Evolutionary conservation across 1,140 invertebrate genomes (phyloP).

Genomic region (Dendroctonus valens): DNA sequence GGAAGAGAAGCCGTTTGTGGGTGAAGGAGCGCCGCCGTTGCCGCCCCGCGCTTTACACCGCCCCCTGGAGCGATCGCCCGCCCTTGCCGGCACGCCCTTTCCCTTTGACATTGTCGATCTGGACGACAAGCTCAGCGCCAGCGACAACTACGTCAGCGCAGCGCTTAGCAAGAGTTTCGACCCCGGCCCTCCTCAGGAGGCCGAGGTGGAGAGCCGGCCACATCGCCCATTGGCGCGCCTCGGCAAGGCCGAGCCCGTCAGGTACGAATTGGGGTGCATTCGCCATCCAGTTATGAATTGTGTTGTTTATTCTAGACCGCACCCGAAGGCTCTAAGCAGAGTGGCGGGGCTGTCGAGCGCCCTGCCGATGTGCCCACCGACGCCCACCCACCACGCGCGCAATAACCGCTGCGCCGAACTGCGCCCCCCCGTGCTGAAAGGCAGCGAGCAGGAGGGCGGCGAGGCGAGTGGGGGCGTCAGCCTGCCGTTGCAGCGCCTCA

Average conservation of each 20-base stretch:
- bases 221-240: slow-evolving; percentile 32
- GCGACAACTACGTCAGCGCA: slow-evolving; percentile 67
- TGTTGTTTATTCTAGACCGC: slow-evolving; percentile 51
- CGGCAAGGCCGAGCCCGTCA: slow-evolving; percentile 8
- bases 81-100: slow-evolving; percentile 49
- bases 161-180: slow-evolving; percentile 55
- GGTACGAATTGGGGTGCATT: background rate
- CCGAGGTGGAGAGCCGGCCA: slow-evolving; percentile 19
- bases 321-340: slow-evolving; percentile 58
- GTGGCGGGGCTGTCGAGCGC: slow-evolving; percentile 43
- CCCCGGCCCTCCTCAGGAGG: slow-evolving; percentile 47
- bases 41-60: slow-evolving; percentile 57
- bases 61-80: slow-evolving; percentile 63
- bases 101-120: slow-evolving; percentile 54
- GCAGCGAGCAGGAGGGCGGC: slow-evolving; percentile 42
- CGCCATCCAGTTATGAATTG: background rate
- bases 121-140: slow-evolving; percentile 62
- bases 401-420: slow-evolving; percentile 57
- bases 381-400: slow-evolving; percentile 77
- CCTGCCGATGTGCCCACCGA: slow-evolving; percentile 67
- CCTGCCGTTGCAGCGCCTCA: slow-evolving; percentile 68
- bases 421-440: slow-evolving; percentile 51
- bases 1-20: slow-evolving; percentile 49
- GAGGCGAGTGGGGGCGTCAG: slow-evolving; percentile 52
- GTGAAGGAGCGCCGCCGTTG: slow-evolving; percentile 54